Conservation (phyloP, 2,888 invertebrate species). For the Ypsolopha sequella region DNA sequence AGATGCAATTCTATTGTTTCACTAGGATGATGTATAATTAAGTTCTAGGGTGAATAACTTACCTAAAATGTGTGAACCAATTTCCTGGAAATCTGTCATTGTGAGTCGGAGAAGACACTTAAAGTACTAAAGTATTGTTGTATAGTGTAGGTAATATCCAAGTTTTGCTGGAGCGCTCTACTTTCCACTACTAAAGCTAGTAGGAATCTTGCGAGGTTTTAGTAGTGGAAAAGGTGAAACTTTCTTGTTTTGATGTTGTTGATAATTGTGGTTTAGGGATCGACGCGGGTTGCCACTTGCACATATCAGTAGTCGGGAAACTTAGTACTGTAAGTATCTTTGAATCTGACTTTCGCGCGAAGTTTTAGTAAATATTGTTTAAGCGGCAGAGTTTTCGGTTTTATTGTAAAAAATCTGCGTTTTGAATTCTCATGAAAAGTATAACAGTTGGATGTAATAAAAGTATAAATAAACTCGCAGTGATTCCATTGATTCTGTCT, state of each 20-base stretch:
- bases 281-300: slow-evolving; percentile 17
- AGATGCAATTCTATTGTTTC: not conserved
- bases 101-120: slow-evolving; percentile 57
- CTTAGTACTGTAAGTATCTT: slow-evolving; percentile 69
- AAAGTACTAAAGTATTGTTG: slow-evolving; percentile 60
- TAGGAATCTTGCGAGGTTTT: not conserved
- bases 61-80: slow-evolving; percentile 15
- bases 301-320: slow-evolving; percentile 61
- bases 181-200: not conserved
- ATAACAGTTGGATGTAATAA: slow-evolving; percentile 63
- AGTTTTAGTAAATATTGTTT: slow-evolving; percentile 9
- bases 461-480: slow-evolving; percentile 70
- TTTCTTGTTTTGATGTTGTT: slow-evolving; percentile 65
- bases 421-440: slow-evolving; percentile 48
- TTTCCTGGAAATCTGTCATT: not conserved
- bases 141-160: slow-evolving; percentile 27
- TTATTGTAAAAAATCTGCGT: slow-evolving; percentile 31
- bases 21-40: not conserved
- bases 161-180: not conserved
- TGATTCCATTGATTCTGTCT: slow-evolving; percentile 62
- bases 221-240: not conserved
- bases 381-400: slow-evolving; percentile 28
- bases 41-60: not conserved
- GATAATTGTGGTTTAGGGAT: slow-evolving; percentile 65
- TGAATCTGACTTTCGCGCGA: slow-evolving; percentile 39